These are phyloP conservation scores for Pristionchus maxplancki DNA, from an alignment of 2,888 invertebrate species.

Conservation along the genomic window DNA sequence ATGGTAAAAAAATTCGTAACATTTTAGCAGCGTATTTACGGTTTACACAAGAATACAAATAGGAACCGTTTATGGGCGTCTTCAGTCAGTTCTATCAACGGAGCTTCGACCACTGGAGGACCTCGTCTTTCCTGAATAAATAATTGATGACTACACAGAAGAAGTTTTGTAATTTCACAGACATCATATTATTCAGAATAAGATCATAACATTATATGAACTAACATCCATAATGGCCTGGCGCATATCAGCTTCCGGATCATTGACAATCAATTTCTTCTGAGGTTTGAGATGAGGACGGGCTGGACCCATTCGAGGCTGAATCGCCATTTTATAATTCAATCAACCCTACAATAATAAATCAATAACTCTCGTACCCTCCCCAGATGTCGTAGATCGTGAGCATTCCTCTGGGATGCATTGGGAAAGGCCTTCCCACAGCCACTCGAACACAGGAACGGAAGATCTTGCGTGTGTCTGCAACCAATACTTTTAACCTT, in stretches of 20 bases:
- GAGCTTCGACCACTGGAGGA: constrained; percentile 36
- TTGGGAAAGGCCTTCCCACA: constrained; percentile 67
- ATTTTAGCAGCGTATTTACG: no score
- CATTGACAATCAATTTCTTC: constrained; percentile 44
- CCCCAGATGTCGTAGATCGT: constrained; percentile 61
- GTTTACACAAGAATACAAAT: no score
- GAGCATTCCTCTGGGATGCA: constrained; percentile 65
- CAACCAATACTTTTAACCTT: background rate
- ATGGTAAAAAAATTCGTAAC: no score
- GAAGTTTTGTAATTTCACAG: background rate
- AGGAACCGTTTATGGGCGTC: constrained; percentile 54
- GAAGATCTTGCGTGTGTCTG: constrained; percentile 64
- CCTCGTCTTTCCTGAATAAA: constrained; percentile 24
- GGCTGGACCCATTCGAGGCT: constrained; percentile 64
- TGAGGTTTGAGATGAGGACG: constrained; percentile 67
- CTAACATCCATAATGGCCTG: constrained; percentile 41
- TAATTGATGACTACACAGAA: background rate
- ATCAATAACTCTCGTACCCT: constrained; percentile 40
- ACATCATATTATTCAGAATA: background rate
- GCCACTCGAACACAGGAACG: constrained; percentile 61
- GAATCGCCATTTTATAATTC: background rate
- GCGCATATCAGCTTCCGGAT: background rate
- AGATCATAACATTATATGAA: background rate
- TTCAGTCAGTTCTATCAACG: constrained; percentile 27
- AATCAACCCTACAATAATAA: no score